Percentiles rank a stretch among this genome's conserved stretches.
Conservation (phyloP, 1,140 invertebrate species). For the Cyclina sinensis region DNA sequence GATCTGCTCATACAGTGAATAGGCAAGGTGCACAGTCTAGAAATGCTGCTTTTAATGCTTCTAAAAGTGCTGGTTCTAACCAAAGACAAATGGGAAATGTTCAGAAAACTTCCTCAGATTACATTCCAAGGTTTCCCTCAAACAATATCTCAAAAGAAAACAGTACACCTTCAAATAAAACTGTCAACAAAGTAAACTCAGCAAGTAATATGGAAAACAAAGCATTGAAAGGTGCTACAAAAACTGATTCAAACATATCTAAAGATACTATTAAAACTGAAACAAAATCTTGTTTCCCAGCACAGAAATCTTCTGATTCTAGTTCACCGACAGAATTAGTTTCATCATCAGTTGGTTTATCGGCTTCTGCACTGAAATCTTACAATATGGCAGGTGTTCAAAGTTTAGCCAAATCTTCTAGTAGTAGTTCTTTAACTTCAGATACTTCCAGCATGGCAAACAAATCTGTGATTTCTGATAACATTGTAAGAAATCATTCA, state of each 20-base stretch:
- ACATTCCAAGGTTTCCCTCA: slow-evolving; percentile 30
- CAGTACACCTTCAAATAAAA: not conserved
- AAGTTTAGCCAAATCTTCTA: slow-evolving; percentile 20
- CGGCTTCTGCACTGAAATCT: slow-evolving; percentile 58
- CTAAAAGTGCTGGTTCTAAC: slow-evolving; percentile 32
- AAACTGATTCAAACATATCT: slow-evolving; percentile 9
- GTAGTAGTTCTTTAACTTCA: slow-evolving; percentile 39
- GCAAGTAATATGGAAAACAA: slow-evolving; percentile 23
- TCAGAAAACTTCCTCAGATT: slow-evolving; percentile 39
- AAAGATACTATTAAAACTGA: not conserved
- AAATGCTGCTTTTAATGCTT: slow-evolving; percentile 32
- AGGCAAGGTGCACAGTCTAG: slow-evolving; percentile 43
- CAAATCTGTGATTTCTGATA: slow-evolving; percentile 44
- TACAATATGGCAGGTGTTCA: slow-evolving; percentile 56
- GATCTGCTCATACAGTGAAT: not conserved
- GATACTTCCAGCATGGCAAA: slow-evolving; percentile 19
- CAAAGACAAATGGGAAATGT: slow-evolving; percentile 44
- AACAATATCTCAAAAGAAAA: not conserved
- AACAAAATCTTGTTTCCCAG: not conserved
- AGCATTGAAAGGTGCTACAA: not conserved
- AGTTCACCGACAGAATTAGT: slow-evolving; percentile 46
- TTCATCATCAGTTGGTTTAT: slow-evolving; percentile 11
- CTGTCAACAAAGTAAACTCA: slow-evolving; percentile 28
- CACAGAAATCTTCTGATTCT: slow-evolving; percentile 8
- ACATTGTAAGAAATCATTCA: slow-evolving; percentile 7